Percentiles rank a stretch among this genome's conserved stretches.
These are phyloP conservation scores for Ecliptopera silaceata DNA, from an alignment of 2,888 invertebrate genomes.

Conservation along the genomic window DNA sequence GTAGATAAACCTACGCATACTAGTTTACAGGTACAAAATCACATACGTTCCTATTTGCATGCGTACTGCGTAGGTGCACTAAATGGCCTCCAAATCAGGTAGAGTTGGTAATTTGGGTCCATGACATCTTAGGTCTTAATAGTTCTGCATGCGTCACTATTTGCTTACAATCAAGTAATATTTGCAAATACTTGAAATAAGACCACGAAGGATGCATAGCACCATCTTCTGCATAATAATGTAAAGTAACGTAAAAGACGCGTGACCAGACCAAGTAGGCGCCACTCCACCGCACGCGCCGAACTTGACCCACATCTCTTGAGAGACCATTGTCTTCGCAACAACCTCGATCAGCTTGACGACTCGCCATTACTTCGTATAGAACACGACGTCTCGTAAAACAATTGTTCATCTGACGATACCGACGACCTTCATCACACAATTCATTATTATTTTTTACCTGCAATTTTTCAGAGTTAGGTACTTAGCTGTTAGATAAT, in stretches of 20 bases:
- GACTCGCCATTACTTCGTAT: conserved; percentile 50
- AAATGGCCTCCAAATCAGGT: too few species aligned
- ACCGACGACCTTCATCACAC: conserved; percentile 38
- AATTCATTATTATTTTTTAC: conserved; percentile 7
- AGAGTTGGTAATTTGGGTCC: too few species aligned
- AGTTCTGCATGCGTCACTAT: neutral
- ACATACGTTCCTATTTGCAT: too few species aligned
- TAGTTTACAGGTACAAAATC: too few species aligned
- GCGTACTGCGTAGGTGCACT: too few species aligned
- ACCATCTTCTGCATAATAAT: conserved; percentile 15
- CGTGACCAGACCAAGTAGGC: conserved; percentile 55
- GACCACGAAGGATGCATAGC: conserved; percentile 10
- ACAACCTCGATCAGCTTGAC: conserved; percentile 62
- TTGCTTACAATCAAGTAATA: conserved; percentile 1
- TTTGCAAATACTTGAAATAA: conserved; percentile 10
- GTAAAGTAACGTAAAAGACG: conserved; percentile 38
- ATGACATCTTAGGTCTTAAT: too few species aligned
- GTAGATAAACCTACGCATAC: too few species aligned
- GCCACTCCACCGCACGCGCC: conserved; percentile 56
- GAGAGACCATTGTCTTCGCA: conserved; percentile 69
- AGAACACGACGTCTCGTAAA: conserved; percentile 41
- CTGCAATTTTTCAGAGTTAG: conserved; percentile 9
- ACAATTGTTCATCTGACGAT: conserved; percentile 39
- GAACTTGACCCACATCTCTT: conserved; percentile 77
- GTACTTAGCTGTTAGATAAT: neutral